phyloP scores from a whole-genome alignment of 2,888 invertebrate genomes.

The Dioctria rufipes region DNA sequence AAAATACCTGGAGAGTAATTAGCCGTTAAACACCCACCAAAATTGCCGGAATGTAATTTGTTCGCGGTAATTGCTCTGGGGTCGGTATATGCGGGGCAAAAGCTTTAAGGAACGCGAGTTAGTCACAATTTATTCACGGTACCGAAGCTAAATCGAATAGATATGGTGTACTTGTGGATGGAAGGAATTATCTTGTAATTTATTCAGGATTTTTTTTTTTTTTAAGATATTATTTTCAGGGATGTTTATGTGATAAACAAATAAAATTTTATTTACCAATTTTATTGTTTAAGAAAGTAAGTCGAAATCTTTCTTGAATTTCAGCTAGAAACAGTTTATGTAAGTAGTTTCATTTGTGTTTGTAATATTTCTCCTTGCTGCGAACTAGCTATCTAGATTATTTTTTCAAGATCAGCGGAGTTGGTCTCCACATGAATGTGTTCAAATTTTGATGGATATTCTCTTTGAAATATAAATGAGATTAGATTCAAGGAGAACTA shows the following conservation, averaged over 20 bases:
- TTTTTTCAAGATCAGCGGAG: too few relatives aligned
- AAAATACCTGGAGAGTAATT: slow-evolving; percentile 55
- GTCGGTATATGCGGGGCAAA: slow-evolving; percentile 32
- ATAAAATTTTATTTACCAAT: too few relatives aligned
- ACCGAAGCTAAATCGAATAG: slow-evolving; percentile 2
- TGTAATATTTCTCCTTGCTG: too few relatives aligned
- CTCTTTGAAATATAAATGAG: too few relatives aligned
- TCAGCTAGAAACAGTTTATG: too few relatives aligned
- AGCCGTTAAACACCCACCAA: slow-evolving; percentile 56
- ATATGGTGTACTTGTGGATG: neutral
- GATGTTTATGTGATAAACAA: neutral
- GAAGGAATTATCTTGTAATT: neutral
- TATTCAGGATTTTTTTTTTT: neutral
- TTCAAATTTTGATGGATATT: too few relatives aligned
- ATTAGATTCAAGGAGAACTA: too few relatives aligned
- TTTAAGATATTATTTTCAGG: neutral
- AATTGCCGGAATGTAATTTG: slow-evolving; percentile 47
- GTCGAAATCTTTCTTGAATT: too few relatives aligned
- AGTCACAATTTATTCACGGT: slow-evolving; percentile 9
- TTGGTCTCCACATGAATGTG: too few relatives aligned
- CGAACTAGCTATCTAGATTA: too few relatives aligned
- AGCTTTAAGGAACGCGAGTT: slow-evolving; percentile 5
- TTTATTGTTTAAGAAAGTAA: too few relatives aligned
- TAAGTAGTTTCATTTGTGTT: too few relatives aligned
- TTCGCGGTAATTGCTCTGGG: slow-evolving; percentile 42